Evolutionary conservation across 1,140 invertebrate genomes (phyloP), one percentile per base, ranked within the genome.

Genomic region (Cydia fagiglandana): DNA sequence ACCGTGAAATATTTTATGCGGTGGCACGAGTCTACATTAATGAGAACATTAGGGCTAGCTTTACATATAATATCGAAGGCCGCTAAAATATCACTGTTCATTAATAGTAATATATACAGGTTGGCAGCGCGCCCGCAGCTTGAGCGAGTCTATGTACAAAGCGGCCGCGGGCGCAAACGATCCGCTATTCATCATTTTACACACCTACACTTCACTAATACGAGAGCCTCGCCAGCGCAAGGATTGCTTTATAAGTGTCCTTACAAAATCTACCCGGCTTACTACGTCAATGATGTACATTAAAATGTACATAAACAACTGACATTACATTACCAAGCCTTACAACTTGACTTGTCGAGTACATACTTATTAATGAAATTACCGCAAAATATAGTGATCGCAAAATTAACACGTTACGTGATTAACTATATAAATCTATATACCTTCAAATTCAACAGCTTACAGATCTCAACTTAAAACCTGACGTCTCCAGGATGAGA

Each of bases 61-160:
- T 91, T 91, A 92, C 88, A 92, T 90, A 88, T 91, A 88, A 87
- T 90, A 90, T 93, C 87, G 87, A 93, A 93, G 91, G 91, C 91
- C 91, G 90, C 91, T 93, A 93, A 89, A 82, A 90, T 91, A 93
- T 93, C 91, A 93, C 91, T 86, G 87, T 90, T 91, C 88, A 91
- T 91, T 91, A 91, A 82, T 83, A 77, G 77, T 89, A 89, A 84
- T 92, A 90, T 91, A 82, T 92, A 90, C 89, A 90, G 41, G 74
- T 68, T 73, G 80, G 74, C 74, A 78, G 77, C 81, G 74, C 78
- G 78, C 75, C 78, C 75, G 34, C 76, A 78, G 76, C 82, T 90
- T 88, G 84, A 88, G 87, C 88, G 86, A 84, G 74, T 76, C 78
- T 88, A 87, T 89, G 73, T 89, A 87, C 85, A 89, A 13, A 41